phyloP scores from a whole-genome alignment of 1,140 invertebrate species.

The Pachyrhynchus sulphureomaculatus region DNA sequence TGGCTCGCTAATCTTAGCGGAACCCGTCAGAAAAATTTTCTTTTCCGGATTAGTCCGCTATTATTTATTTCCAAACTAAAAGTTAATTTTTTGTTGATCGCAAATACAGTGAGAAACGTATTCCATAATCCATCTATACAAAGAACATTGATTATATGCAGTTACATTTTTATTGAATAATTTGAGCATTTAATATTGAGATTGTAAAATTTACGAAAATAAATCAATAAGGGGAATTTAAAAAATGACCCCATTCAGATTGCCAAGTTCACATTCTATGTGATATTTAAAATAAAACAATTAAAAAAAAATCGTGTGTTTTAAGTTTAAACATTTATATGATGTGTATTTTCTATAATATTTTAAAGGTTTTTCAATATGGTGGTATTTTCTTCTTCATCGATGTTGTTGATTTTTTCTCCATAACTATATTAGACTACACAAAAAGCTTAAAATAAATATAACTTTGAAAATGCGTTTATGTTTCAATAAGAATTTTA shows the following conservation, averaged over 20 bases:
- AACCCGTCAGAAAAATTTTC: too few species aligned
- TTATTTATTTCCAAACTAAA: too few species aligned
- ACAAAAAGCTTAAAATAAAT: neutral
- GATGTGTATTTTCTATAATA: neutral
- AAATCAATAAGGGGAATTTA: neutral
- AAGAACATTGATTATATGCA: too few species aligned
- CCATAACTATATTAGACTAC: neutral
- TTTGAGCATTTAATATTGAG: neutral
- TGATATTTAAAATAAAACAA: constrained; percentile 12
- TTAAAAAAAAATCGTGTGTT: neutral
- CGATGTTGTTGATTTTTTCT: neutral
- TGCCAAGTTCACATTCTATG: constrained; percentile 13
- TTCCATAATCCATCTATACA: too few species aligned
- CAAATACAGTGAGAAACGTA: too few species aligned
- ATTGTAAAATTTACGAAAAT: neutral
- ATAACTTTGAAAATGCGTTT: neutral
- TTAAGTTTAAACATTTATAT: constrained; percentile 1
- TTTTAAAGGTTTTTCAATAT: neutral
- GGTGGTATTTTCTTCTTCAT: neutral
- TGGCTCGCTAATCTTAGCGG: too few species aligned
- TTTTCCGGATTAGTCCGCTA: too few species aligned
- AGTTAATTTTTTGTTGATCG: too few species aligned
- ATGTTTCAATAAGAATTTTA: neutral
- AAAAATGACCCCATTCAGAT: neutral
- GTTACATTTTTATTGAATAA: neutral